Conservation (phyloP, 2,113 vertebrate species). For the Plectropomus leopardus region DNA sequence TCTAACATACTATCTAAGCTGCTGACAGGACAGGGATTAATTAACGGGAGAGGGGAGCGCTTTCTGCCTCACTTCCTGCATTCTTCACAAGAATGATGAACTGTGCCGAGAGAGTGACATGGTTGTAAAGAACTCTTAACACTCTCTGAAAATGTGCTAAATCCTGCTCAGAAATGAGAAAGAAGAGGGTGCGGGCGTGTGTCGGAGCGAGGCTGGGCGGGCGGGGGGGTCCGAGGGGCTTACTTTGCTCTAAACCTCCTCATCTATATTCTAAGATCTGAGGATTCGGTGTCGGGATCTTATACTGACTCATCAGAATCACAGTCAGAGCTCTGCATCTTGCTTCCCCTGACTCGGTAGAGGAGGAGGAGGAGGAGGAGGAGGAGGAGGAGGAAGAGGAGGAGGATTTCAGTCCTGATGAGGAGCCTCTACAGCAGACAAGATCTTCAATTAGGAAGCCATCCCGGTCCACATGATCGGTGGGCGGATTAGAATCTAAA, state of each 20-base stretch:
- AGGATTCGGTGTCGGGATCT: slow-evolving; percentile 44
- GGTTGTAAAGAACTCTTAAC: slow-evolving; percentile 16
- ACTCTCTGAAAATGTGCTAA: slow-evolving; percentile 46
- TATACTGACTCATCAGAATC: slow-evolving; percentile 79
- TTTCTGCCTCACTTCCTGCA: slow-evolving; percentile 70
- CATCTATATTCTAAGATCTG: slow-evolving; percentile 74
- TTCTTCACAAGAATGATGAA: slow-evolving; percentile 61
- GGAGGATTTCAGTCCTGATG: slow-evolving; percentile 26
- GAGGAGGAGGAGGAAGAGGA: background rate
- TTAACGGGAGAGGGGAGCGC: slow-evolving; percentile 57
- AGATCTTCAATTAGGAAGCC: slow-evolving; percentile 69
- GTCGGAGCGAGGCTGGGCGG: slow-evolving; percentile 18
- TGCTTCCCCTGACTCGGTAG: background rate
- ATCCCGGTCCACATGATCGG: slow-evolving; percentile 44
- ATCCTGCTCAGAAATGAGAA: slow-evolving; percentile 47
- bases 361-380: slow-evolving; percentile 6
- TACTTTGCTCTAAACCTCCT: slow-evolving; percentile 57
- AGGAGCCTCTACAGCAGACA: slow-evolving; percentile 47
- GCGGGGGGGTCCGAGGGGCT: slow-evolving; percentile 18
- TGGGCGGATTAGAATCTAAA: slow-evolving; percentile 57
- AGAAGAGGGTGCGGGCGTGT: background rate
- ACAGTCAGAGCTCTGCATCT: slow-evolving; percentile 52
- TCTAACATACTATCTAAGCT: slow-evolving; percentile 47
- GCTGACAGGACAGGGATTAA: slow-evolving; percentile 68
- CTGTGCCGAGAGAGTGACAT: slow-evolving; percentile 23